Evolutionary conservation across 2,797 vertebrate species (phyloP).

Genomic region (Myiotriccus ornatus): DNA sequence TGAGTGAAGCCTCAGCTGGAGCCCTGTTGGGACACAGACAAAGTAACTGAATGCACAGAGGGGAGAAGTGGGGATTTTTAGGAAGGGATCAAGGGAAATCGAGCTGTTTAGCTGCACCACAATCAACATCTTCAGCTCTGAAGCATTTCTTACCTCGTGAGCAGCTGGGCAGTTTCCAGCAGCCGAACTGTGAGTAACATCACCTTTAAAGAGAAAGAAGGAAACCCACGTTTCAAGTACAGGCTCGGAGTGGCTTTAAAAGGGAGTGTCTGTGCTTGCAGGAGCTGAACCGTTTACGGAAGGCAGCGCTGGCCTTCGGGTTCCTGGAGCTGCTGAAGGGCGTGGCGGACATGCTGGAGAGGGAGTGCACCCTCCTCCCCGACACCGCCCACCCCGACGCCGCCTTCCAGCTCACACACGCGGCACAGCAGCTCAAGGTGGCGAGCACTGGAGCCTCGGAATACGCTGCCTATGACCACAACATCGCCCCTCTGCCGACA

Average conservation of each 20-base stretch:
- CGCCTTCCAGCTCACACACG: slow-evolving; percentile 94
- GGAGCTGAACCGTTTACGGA: slow-evolving; percentile 95
- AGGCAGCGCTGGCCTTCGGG: slow-evolving; percentile 94
- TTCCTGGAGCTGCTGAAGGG: slow-evolving; percentile 96
- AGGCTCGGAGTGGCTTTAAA: background rate
- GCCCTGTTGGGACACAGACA: background rate
- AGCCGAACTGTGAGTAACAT: background rate
- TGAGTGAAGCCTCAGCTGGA: background rate
- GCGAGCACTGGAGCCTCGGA: slow-evolving; percentile 90
- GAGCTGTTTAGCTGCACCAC: background rate
- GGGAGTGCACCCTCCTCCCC: slow-evolving; percentile 93
- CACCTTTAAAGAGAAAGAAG: background rate
- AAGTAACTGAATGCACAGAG: background rate
- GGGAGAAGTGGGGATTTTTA: background rate
- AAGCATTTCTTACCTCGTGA: background rate
- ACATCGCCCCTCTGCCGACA: slow-evolving; percentile 92
- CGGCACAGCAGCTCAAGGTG: slow-evolving; percentile 93
- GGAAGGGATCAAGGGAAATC: background rate
- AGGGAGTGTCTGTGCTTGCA: slow-evolving; percentile 40
- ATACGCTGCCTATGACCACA: slow-evolving; percentile 90
- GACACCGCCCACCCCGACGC: slow-evolving; percentile 95
- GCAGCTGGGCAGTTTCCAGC: background rate
- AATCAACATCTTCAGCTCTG: background rate
- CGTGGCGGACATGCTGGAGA: slow-evolving; percentile 92
- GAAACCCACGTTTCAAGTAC: background rate